Evolutionary conservation across 2,113 vertebrate genomes (phyloP).

Genomic region (Chaetodon auriga): DNA sequence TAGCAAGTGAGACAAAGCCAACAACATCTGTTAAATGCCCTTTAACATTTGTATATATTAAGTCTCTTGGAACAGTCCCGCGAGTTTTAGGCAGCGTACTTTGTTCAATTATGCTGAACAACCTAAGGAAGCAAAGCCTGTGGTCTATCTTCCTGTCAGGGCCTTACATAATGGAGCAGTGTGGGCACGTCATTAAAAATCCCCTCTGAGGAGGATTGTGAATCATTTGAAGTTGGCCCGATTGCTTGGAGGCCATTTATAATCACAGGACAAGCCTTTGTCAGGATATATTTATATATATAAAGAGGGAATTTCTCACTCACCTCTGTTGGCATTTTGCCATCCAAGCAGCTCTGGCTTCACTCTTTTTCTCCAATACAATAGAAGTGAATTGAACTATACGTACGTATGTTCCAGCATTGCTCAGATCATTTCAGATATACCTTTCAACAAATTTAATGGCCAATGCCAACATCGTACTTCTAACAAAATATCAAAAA

Average conservation of each 20-base stretch:
- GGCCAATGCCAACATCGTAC: conserved; percentile 43
- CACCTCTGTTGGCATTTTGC: background rate
- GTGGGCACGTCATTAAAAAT: conserved; percentile 33
- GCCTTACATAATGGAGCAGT: background rate
- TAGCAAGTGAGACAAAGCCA: background rate
- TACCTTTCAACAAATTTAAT: conserved; percentile 75
- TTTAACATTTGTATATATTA: background rate
- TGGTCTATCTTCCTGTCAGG: conserved; percentile 33
- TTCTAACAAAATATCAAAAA: too few species aligned
- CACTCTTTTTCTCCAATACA: background rate
- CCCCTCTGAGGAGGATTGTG: conserved; percentile 33
- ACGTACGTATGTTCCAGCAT: too few species aligned
- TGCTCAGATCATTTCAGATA: background rate
- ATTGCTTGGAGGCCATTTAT: conserved; percentile 23
- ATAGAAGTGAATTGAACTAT: background rate
- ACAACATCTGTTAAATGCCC: background rate
- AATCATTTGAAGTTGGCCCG: conserved; percentile 38
- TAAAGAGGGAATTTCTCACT: background rate
- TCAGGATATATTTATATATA: too few species aligned
- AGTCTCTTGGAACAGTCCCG: rapidly evolving
- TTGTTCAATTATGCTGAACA: background rate
- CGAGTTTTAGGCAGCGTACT: background rate
- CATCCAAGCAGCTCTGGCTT: background rate
- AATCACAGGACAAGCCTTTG: conserved; percentile 29
- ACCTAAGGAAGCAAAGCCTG: conserved; percentile 42